Evolutionary conservation across 1,140 invertebrate species (phyloP).

Genomic region (Ceratina australensis): DNA sequence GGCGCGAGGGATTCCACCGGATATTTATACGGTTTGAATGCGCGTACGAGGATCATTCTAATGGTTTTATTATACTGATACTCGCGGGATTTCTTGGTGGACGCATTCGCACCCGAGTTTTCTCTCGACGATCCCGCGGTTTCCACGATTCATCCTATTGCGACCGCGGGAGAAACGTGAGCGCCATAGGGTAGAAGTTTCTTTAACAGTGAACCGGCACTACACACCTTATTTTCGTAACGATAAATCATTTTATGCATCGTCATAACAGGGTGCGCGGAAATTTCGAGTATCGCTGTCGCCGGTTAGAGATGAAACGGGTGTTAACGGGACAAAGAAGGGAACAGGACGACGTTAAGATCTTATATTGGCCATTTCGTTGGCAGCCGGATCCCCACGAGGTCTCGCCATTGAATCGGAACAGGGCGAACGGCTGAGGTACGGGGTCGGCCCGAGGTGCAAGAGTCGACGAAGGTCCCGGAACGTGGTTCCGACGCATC

Average conservation of each 20-base stretch:
- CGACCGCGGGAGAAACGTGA: background rate
- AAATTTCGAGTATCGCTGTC: background rate
- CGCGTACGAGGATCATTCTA: slow-evolving; percentile 73
- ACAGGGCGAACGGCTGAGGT: slow-evolving; percentile 6
- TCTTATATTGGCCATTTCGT: slow-evolving; percentile 8
- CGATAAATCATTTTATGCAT: background rate
- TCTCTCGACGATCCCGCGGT: slow-evolving; percentile 37
- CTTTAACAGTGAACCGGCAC: background rate
- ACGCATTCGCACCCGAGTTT: slow-evolving; percentile 58
- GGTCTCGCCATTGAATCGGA: background rate
- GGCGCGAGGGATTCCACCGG: slow-evolving; percentile 76
- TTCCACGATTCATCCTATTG: slow-evolving; percentile 49
- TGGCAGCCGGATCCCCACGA: background rate
- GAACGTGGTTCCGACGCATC: slow-evolving; percentile 63
- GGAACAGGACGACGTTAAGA: slow-evolving; percentile 15
- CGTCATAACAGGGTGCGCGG: background rate
- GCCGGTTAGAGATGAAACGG: background rate
- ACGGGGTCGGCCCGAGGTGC: slow-evolving; percentile 35
- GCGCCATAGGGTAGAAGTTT: background rate
- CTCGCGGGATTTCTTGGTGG: slow-evolving; percentile 64
- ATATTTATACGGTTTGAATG: slow-evolving; percentile 75
- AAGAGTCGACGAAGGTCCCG: slow-evolving; percentile 52
- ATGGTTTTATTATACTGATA: slow-evolving; percentile 75
- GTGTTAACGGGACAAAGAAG: background rate
- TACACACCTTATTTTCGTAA: background rate